Conservation (phyloP, 2,888 invertebrate genomes). For the Gastrophysa polygoni region DNA sequence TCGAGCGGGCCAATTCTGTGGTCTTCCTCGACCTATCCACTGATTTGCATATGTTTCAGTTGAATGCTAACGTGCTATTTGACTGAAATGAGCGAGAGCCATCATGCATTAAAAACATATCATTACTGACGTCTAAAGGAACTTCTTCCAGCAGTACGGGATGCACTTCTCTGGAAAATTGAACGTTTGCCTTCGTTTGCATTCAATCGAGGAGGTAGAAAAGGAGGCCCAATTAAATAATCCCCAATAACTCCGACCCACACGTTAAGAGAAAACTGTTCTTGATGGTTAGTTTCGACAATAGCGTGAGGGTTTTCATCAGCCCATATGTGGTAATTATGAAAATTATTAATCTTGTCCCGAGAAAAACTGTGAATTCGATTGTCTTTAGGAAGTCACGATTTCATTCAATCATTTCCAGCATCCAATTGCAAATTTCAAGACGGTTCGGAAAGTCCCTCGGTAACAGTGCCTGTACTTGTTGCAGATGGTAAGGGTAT, state of each 20-base stretch:
- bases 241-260: slow-evolving; percentile 10
- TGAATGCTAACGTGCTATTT: too few species aligned
- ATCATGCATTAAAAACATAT: slow-evolving; percentile 2
- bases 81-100: too few species aligned
- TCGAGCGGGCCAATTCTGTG: too few species aligned
- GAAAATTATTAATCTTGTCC: slow-evolving; percentile 8
- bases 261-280: slow-evolving; percentile 11
- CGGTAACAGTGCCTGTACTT: neutral
- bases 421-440: neutral
- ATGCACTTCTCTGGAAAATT: slow-evolving; percentile 6
- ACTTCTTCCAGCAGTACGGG: slow-evolving; percentile 3
- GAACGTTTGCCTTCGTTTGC: neutral
- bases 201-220: neutral
- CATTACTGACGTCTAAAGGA: slow-evolving; percentile 1
- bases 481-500: neutral
- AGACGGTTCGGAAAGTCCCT: neutral
- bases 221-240: slow-evolving; percentile 1
- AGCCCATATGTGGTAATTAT: slow-evolving; percentile 10
- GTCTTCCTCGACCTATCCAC: too few species aligned
- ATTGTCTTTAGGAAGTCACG: neutral
- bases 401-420: too few species aligned
- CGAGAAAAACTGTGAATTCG: neutral
- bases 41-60: too few species aligned
- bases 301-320: slow-evolving; percentile 10
- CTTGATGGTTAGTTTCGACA: slow-evolving; percentile 12